These are phyloP conservation scores for Cavia aperea DNA, from an alignment of 2,113 vertebrate species.

Conservation along the genomic window DNA sequence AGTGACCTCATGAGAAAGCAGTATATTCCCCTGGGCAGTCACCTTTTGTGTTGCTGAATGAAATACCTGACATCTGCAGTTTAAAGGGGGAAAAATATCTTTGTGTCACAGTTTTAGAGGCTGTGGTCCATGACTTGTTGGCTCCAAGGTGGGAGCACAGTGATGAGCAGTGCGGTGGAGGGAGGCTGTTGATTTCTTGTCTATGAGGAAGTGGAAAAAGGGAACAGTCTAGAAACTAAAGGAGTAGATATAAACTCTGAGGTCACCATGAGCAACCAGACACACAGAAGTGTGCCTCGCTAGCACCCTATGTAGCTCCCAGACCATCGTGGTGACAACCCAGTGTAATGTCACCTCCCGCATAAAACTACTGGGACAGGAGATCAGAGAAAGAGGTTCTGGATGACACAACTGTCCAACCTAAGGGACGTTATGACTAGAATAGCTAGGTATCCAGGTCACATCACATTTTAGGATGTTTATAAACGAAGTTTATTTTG, in stretches of 20 bases:
- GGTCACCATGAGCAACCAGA: not conserved
- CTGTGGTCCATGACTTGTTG: not conserved
- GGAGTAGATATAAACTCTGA: not conserved
- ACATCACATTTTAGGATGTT: not conserved
- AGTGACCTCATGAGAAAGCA: not conserved
- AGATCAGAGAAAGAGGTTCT: not conserved
- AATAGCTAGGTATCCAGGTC: not conserved
- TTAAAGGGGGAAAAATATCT: not conserved
- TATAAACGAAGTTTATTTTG: not conserved
- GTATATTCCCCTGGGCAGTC: not conserved
- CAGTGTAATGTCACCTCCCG: not conserved
- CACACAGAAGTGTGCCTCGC: not conserved
- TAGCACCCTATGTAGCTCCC: not conserved
- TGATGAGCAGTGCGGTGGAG: not conserved
- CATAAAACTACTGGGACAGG: not conserved
- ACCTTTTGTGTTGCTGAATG: not conserved
- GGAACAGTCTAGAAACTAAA: fast-evolving
- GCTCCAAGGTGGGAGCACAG: not conserved
- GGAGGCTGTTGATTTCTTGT: not conserved
- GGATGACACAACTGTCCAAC: not conserved
- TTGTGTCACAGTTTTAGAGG: not conserved
- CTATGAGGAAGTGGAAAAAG: not conserved
- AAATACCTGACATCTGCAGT: not conserved
- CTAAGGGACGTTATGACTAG: not conserved
- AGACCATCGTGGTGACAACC: not conserved